phyloP scores from a whole-genome alignment of 2,797 vertebrate species.

The Rhodeus uyekii region DNA sequence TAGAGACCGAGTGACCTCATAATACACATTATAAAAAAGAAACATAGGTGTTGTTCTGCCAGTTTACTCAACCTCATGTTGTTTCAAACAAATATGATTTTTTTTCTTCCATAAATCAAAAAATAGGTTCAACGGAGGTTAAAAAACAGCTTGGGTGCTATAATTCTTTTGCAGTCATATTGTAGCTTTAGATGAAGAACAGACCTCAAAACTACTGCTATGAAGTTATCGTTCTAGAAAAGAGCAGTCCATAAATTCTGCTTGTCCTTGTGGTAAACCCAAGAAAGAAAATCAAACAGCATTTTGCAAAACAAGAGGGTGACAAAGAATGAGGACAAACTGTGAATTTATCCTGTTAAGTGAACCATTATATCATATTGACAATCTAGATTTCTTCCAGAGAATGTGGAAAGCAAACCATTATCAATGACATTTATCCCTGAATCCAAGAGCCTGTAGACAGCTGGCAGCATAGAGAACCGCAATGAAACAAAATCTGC shows the following conservation, averaged over 20 bases:
- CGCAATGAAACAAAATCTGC: conserved; percentile 56
- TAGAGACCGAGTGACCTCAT: neutral
- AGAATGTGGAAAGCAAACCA: neutral
- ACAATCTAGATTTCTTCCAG: neutral
- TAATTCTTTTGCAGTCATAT: neutral
- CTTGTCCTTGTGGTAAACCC: neutral
- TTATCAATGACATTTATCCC: conserved; percentile 19
- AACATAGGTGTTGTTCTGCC: neutral
- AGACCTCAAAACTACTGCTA: neutral
- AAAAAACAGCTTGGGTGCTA: neutral
- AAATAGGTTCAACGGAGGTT: neutral
- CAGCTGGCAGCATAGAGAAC: conserved; percentile 19
- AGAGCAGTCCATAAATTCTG: neutral
- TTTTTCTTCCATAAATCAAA: neutral
- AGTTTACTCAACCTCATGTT: neutral
- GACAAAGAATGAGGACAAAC: neutral
- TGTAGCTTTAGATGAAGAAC: neutral
- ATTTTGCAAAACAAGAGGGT: neutral
- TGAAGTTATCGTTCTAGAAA: neutral
- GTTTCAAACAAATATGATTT: neutral
- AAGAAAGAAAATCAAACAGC: neutral
- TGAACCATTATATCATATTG: neutral
- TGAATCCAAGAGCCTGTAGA: neutral
- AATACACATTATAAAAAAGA: neutral
- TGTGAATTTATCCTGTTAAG: neutral